These are phyloP conservation scores for Sisyra terminalis DNA, from an alignment of 2,888 invertebrate genomes.

Conservation along the genomic window DNA sequence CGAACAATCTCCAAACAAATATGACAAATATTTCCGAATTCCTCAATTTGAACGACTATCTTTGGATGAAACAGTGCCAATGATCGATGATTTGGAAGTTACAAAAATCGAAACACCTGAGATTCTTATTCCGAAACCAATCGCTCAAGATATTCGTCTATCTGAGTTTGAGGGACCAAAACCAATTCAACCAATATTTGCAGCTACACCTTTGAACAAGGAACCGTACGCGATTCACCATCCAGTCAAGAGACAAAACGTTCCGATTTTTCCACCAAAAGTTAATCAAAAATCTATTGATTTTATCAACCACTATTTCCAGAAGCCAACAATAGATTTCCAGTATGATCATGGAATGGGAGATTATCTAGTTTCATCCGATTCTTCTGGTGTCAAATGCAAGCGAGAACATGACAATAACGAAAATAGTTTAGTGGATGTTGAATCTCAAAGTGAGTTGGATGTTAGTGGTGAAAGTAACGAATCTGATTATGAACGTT, in stretches of 20 bases:
- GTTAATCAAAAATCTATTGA: neutral
- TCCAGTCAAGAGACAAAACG: neutral
- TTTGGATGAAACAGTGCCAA: conserved; percentile 2
- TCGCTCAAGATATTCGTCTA: neutral
- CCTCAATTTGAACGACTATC: conserved; percentile 5
- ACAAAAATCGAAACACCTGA: conserved; percentile 1
- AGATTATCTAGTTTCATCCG: neutral
- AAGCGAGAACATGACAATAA: neutral
- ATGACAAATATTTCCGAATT: conserved; percentile 8
- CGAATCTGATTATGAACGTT: conserved; percentile 2
- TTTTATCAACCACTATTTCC: neutral
- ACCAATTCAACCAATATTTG: neutral
- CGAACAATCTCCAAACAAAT: conserved; percentile 3
- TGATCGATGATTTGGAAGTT: neutral
- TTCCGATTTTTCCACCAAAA: conserved; percentile 2
- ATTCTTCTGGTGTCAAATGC: neutral
- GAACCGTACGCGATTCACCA: neutral
- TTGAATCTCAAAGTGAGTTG: conserved; percentile 1
- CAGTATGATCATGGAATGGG: neutral
- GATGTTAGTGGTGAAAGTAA: conserved; percentile 3
- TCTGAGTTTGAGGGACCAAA: neutral
- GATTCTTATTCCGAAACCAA: conserved; percentile 1
- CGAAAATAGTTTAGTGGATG: conserved; percentile 1
- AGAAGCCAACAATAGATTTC: neutral
- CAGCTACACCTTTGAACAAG: neutral